Evolutionary conservation across 2,888 invertebrate genomes (phyloP), one percentile per base, ranked within the genome.

Genomic region (Stenurella melanura): DNA sequence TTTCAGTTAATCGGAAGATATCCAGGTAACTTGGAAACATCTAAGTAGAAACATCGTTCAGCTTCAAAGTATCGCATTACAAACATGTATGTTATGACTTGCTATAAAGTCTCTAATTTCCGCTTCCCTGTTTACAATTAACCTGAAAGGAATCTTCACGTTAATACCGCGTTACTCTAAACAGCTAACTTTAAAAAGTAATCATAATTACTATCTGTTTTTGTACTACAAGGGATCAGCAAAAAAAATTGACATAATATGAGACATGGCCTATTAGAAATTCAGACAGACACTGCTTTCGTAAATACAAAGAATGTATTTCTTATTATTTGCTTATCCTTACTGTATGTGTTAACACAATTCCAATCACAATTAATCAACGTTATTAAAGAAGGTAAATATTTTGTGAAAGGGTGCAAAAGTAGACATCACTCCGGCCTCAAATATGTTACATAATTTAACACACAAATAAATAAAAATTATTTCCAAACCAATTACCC

Each of bases 401-500:
- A 42, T 42, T 42, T 15, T 12, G 0, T 15, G 42, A 42, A 12
- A 42, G 15, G 42, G 1, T 15, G 42, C 15, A 42, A 42, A 42
- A 34, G 9, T 15, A 42, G 0, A 42, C 42, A 42, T 42, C 1
- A 15, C 42, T 42, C 38, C 70, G 60, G 60, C 60, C 34, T 58
- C 34, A 60, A 70, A 70, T 38, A 58, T 57, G 19, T 70, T 68
- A 38, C 38, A 70, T 70, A 60, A 70, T 60, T 58, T 42, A 70
- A 70, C 70, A 30, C 30, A 68, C 57, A 58, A 60, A 26, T 56
- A 70, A 70, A 70, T 70, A 70, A 58, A 70, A 60, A 70, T 19
- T 70, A 60, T 70, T 58, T 38, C 38, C 58, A 58, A 60, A 60
- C 60, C 34, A 60, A 70, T 34, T 56, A 57, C 68, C 68, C 30